Evolutionary conservation across 2,888 invertebrate genomes (phyloP).

Genomic region (Oasisia sp.): DNA sequence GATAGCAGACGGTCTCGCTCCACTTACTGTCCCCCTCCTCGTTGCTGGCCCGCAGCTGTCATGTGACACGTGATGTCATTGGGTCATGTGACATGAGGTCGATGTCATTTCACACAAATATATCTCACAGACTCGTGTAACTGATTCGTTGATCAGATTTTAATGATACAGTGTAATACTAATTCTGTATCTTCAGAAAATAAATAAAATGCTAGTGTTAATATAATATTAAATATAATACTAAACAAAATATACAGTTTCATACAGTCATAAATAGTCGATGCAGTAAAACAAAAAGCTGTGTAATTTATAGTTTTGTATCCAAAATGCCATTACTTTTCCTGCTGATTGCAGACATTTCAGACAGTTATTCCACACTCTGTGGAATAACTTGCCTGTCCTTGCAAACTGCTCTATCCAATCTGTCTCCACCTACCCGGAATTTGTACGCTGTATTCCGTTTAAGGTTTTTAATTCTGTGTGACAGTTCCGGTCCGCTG

Average conservation of each 20-base stretch:
- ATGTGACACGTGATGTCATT: background rate
- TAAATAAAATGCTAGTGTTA: too few relatives aligned
- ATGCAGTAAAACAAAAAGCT: too few relatives aligned
- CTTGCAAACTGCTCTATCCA: too few relatives aligned
- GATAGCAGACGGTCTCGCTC: conserved; percentile 73
- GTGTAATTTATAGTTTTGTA: too few relatives aligned
- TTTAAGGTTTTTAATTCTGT: conserved; percentile 76
- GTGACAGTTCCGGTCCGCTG: conserved; percentile 78
- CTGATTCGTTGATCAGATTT: background rate
- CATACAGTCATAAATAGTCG: too few relatives aligned
- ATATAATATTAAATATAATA: too few relatives aligned
- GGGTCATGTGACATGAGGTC: background rate
- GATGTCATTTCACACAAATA: background rate
- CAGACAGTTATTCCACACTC: too few relatives aligned
- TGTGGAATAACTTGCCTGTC: too few relatives aligned
- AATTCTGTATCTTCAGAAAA: too few relatives aligned
- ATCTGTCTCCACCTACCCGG: conserved; percentile 64
- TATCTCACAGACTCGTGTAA: background rate
- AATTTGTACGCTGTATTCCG: conserved; percentile 85
- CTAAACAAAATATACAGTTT: too few relatives aligned
- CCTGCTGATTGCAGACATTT: too few relatives aligned
- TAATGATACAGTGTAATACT: background rate
- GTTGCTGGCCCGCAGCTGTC: conserved; percentile 81
- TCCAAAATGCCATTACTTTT: too few relatives aligned
- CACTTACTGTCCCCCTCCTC: conserved; percentile 85